phyloP scores from a whole-genome alignment of 1,140 invertebrate genomes.

The Armadillidium nasatum region DNA sequence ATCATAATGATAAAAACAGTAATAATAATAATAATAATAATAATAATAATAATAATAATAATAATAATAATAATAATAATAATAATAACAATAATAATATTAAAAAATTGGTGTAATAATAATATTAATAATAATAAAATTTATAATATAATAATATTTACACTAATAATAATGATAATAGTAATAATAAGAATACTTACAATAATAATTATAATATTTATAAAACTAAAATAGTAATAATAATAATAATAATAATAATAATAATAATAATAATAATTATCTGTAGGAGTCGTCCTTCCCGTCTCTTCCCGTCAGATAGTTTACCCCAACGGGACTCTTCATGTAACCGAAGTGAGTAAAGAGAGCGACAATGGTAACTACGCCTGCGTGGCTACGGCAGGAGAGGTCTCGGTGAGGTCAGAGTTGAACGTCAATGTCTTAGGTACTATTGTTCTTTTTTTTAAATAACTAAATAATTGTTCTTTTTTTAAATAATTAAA shows the following conservation, averaged over 20 bases:
- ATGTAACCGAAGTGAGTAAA: constrained; percentile 50
- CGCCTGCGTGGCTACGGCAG: constrained; percentile 42
- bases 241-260: constrained; percentile 15
- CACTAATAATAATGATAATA: constrained; percentile 1
- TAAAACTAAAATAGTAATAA: not conserved
- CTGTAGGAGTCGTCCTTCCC: constrained; percentile 44
- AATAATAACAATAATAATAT: too few relatives aligned
- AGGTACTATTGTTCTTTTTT: not conserved
- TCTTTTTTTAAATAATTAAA: too few relatives aligned
- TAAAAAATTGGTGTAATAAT: too few relatives aligned
- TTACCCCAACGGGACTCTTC: constrained; percentile 49
- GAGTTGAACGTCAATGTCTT: not conserved
- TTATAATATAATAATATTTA: not conserved
- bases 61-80: not conserved
- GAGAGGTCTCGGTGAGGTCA: not conserved
- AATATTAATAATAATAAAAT: too few relatives aligned
- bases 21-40: constrained; percentile 7
- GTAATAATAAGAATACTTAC: not conserved
- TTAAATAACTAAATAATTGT: too few relatives aligned
- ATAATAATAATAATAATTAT: constrained; percentile 13
- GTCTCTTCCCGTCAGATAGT: constrained; percentile 51
- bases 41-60: constrained; percentile 15
- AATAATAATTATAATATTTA: too few relatives aligned
- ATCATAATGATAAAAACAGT: not conserved
- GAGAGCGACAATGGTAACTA: constrained; percentile 44